Base-by-base conservation (phyloP, 2,888 invertebrate species). In the Sphaerophoria rueppellii region DNA sequence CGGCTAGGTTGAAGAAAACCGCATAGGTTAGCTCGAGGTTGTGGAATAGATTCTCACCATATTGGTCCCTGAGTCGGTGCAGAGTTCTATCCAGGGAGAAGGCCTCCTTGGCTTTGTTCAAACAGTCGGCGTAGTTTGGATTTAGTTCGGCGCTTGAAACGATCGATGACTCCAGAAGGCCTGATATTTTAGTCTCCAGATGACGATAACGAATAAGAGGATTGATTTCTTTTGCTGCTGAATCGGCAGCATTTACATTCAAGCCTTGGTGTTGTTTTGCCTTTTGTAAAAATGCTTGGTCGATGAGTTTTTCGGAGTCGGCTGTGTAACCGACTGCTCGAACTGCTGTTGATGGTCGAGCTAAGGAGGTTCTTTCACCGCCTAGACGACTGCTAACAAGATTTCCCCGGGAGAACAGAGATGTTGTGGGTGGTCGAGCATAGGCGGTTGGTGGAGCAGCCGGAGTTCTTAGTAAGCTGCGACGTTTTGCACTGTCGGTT, bases 11-110 rank as follows among this genome's bases (percentile, higher is more conserved):
- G 90, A 99, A 98, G 52, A 98, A 93, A 0, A 99, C 98, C 82
- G 97, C 96, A 92, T 98, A 99, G 0, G 99, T 98, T 37, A 99
- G 93, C 89, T 99, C 99, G 88, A 98, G 94, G 91, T 99, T 99
- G 90, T 98, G 97, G 76, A 95, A 95, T 86, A 99, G 98, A 60
- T 96, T 96, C 86, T 97, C 93, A 67, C 96, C 96, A 35, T 96
- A 95, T 91, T 99, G 98, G 91, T 99, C 99, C 88, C 98, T 96
- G 91, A 98, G 95, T 74, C 97, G 94, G 86, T 98, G 97, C 63
- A 99, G 92, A 86, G 96, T 96, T 74, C 98, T 93, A 91, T 99
- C 99, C 89, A 98, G 94, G 7, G 97, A 95, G 0, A 98, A 98
- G 0, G 99, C 98, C 91, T 99, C 99, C 91, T 99, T 98, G 0